Base-by-base conservation (phyloP, 2,888 invertebrate species). In the Aromia moschata region DNA sequence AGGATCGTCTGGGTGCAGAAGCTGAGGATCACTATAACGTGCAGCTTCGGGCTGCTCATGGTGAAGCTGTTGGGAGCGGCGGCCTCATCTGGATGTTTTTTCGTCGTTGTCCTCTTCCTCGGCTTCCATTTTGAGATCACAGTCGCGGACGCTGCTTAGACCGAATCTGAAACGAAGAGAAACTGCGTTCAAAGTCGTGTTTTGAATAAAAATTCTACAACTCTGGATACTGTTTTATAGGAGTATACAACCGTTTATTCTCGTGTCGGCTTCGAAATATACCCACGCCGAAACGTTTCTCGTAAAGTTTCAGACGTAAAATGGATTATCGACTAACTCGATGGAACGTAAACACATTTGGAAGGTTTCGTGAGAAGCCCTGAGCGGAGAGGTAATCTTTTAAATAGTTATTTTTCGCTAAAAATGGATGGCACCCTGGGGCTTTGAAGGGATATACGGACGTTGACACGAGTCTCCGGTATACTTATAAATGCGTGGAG, bases 1-100 rank as follows among this genome's bases (percentile, higher is more conserved):
- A 81, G 73, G 18, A 78, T 67, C 67, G 77, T 74, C 74, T 83
- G 81, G 72, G 83, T 83, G 67, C 74, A 75, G 63, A 74, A 75
- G 62, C 74, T 72, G 59, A 77, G 69, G 53, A 78, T 65, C 58
- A 78, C 65, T 36, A 78, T 56, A 46, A 74, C 47, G 58, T 65
- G 66, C 7, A 71, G 43, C 37, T 59, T 53, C 14, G 64, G 57
- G 11, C 33, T 65, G 38, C 55, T 47, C 72, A 71, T 71, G 12
- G 54, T 70, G 61, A 52, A 37, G 10, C 14, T 33, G 11, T 44
- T 43, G 16, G 15, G 33, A 41, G n/a, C 14, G 7, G 17, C 5
- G 36, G 44, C 20, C 37, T 64, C 64, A 65, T 76, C 75, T 64
- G 49, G 45, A 55, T 38, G 47, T 45, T 31, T 47, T 60, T 5